Evolutionary conservation across 1,140 invertebrate genomes (phyloP), one percentile per base, ranked within the genome.

Genomic region (Ditylenchus dipsaci): DNA sequence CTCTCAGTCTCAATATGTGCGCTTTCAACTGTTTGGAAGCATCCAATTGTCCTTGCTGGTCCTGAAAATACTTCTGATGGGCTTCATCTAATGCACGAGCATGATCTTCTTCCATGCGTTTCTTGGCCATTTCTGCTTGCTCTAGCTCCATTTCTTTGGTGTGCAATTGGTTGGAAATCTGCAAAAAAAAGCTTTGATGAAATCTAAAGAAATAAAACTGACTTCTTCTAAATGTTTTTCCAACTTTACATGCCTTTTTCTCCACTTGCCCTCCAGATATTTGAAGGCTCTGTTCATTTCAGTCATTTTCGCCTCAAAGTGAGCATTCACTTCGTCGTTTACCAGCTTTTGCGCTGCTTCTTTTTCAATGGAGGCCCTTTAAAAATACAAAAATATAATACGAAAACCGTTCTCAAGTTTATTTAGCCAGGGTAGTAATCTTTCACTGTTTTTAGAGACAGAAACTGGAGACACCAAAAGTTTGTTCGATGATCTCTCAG

Each of bases 281-380:
- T 72, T 69, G 67, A 71, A 69, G 38, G 1, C 30, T 33, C 3
- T 47, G n/a, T 72, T 21, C 67, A 69, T 19, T 26, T 69, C 19
- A 13, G 27, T 23, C 15, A 69, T 72, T 59, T 69, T 72, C 15
- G 33, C 68, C 59, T 69, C n/a, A 43, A 71, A 69, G 29, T 69
- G 30, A 13, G 19, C 38, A 23, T 59, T 33, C 15, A 70, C n/a
- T 3, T 38, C 15, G 23, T 68, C 26, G 0, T 43, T 19, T 0
- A 23, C 26, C 23, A 71, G n/a, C 8, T 17, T 62, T 33, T 71
- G 26, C 9, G 30, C 21, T 29, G 71, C 68, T 15, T 70, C 68
- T 62, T 70, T 70, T 43, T 72, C 68, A 8, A 70, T 1, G 0
- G 68, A 38, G 1, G 57, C 23, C 42, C 68, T 70, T 30, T 66